Percentiles rank a stretch among this genome's conserved stretches.
phyloP scores from a whole-genome alignment of 1,140 invertebrate species.

The Microvelia longipes region DNA sequence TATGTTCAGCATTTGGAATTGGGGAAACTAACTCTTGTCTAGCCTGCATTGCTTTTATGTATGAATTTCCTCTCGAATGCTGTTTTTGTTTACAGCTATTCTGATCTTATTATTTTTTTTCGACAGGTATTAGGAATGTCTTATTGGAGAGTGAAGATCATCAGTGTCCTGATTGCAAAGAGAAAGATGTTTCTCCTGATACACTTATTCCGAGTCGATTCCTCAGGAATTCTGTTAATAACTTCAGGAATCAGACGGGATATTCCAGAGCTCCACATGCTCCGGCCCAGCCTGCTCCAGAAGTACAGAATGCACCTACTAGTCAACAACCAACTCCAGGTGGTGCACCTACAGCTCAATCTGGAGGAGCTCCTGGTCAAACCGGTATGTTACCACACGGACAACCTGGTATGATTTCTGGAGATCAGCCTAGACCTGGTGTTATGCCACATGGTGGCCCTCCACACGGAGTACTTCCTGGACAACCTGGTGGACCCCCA shows the following conservation, averaged over 20 bases:
- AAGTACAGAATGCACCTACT: constrained; percentile 2
- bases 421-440: not conserved
- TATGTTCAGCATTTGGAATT: too few species aligned
- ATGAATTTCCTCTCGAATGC: too few species aligned
- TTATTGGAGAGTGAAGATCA: constrained; percentile 85
- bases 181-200: constrained; percentile 80
- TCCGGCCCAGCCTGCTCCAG: not conserved
- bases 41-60: too few species aligned
- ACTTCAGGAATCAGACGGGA: constrained; percentile 79
- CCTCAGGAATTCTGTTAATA: constrained; percentile 67
- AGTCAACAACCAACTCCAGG: not conserved
- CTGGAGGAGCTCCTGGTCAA: not conserved
- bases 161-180: constrained; percentile 83
- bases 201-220: constrained; percentile 86
- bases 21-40: too few species aligned
- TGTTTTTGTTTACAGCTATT: too few species aligned
- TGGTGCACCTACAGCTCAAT: not conserved
- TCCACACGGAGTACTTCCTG: not conserved
- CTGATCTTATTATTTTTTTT: constrained; percentile 9
- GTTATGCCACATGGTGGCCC: not conserved
- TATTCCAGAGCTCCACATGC: constrained; percentile 37
- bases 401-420: too few species aligned
- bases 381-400: too few species aligned
- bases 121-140: constrained; percentile 64
- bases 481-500: too few species aligned